Evolutionary conservation across 2,888 invertebrate species (phyloP).

Genomic region (Drosophila merina): DNA sequence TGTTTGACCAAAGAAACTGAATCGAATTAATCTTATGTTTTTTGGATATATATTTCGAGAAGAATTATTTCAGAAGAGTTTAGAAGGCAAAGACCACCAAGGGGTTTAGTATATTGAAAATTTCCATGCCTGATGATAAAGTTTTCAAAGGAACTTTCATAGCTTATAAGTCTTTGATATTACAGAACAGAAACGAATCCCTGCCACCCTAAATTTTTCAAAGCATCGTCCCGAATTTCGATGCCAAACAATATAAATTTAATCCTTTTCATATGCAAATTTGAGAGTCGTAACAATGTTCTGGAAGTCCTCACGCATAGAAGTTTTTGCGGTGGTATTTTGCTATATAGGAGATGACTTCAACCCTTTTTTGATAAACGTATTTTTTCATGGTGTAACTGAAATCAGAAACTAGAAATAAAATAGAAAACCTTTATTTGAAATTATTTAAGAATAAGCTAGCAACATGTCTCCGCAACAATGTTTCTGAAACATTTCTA

Average conservation of each 20-base stretch:
- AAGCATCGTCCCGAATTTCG: not conserved
- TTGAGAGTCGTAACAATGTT: conserved; percentile 3
- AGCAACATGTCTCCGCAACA: conserved; percentile 31
- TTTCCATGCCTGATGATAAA: too few species aligned
- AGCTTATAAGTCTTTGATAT: too few species aligned
- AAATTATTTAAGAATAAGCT: not conserved
- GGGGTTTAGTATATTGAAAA: not conserved
- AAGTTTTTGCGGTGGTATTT: conserved; percentile 12
- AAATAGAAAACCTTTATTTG: conserved; percentile 9
- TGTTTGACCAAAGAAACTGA: conserved; percentile 45
- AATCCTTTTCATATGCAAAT: conserved; percentile 59
- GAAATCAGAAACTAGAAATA: not conserved
- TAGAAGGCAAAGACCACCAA: not conserved
- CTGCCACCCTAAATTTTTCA: not conserved
- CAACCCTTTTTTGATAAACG: conserved; percentile 1
- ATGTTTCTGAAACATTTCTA: conserved; percentile 63
- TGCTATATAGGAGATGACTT: conserved; percentile 13
- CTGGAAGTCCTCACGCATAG: conserved; percentile 36
- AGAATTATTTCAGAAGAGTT: not conserved
- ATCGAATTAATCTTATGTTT: conserved; percentile 40
- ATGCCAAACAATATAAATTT: conserved; percentile 5
- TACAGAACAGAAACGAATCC: not conserved
- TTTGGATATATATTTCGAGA: not conserved
- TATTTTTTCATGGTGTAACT: not conserved
- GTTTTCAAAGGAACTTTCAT: too few species aligned